Evolutionary conservation across 2,113 vertebrate species (phyloP).

Genomic region (Ciconia stormi): DNA sequence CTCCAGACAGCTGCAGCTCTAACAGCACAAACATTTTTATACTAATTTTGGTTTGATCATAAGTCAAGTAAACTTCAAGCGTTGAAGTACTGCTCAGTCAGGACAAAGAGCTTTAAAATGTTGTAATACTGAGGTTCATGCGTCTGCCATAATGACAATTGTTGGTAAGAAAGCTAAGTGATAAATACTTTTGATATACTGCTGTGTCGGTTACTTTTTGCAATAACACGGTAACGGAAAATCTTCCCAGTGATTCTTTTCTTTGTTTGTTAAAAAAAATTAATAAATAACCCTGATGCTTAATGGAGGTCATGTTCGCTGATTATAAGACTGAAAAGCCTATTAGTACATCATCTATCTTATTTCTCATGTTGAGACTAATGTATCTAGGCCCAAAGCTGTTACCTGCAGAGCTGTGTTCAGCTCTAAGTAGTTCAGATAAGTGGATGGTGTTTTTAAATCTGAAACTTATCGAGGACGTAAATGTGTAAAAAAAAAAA

Average conservation of each 20-base stretch:
- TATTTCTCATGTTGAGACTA: neutral
- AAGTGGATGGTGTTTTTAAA: neutral
- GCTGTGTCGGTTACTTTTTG: neutral
- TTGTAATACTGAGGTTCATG: neutral
- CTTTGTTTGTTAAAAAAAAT: neutral
- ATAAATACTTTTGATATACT: neutral
- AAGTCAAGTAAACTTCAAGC: neutral
- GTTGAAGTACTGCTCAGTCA: neutral
- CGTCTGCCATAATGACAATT: neutral
- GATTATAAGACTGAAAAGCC: neutral
- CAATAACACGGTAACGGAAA: neutral
- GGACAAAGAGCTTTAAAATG: neutral
- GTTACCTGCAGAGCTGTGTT: neutral
- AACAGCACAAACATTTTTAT: neutral
- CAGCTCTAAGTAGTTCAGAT: neutral
- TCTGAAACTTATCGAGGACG: rapidly evolving
- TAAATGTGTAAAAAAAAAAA: neutral
- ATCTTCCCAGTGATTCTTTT: neutral
- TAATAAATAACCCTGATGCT: neutral
- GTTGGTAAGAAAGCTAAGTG: neutral
- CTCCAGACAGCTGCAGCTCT: neutral
- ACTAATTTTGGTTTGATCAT: neutral
- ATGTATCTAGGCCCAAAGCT: neutral
- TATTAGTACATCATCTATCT: neutral
- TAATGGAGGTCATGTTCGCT: neutral